Conservation (phyloP, 2,888 invertebrate species). For the Crioceris asparagi region DNA sequence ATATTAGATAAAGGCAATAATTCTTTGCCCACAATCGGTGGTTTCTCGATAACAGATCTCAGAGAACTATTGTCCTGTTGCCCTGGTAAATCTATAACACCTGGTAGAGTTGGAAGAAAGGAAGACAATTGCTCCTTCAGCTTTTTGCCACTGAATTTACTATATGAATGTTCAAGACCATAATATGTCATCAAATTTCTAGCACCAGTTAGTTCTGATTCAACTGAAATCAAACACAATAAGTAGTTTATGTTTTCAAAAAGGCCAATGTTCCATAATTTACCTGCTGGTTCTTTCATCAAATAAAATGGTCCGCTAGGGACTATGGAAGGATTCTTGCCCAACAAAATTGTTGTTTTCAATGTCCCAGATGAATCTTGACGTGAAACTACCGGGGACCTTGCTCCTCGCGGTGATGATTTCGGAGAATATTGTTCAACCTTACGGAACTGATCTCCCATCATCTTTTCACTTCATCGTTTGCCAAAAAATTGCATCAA, state of each 20-base stretch:
- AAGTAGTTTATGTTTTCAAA: background rate
- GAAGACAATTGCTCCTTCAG: slow-evolving; percentile 90
- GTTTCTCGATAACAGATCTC: slow-evolving; percentile 89
- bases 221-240: slow-evolving; percentile 49
- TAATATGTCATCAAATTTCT: slow-evolving; percentile 95
- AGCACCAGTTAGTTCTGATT: slow-evolving; percentile 89
- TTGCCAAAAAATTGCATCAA: too few relatives aligned
- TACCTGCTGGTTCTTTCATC: slow-evolving; percentile 92
- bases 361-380: slow-evolving; percentile 96
- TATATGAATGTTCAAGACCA: slow-evolving; percentile 93
- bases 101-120: slow-evolving; percentile 89
- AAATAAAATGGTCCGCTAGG: slow-evolving; percentile 97
- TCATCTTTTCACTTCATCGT: slow-evolving; percentile 61
- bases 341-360: slow-evolving; percentile 93
- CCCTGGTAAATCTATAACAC: slow-evolving; percentile 89
- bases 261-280: slow-evolving; percentile 4
- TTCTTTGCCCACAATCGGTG: slow-evolving; percentile 87
- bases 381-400: slow-evolving; percentile 90
- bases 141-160: slow-evolving; percentile 95
- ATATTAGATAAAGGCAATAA: slow-evolving; percentile 74
- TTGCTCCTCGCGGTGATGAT: slow-evolving; percentile 85
- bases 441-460: slow-evolving; percentile 86
- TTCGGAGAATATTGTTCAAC: slow-evolving; percentile 92
- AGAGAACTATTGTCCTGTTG: slow-evolving; percentile 78
- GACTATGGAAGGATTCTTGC: slow-evolving; percentile 94